Base-by-base conservation (phyloP, 2,113 vertebrate species). In the Raja brachyura region DNA sequence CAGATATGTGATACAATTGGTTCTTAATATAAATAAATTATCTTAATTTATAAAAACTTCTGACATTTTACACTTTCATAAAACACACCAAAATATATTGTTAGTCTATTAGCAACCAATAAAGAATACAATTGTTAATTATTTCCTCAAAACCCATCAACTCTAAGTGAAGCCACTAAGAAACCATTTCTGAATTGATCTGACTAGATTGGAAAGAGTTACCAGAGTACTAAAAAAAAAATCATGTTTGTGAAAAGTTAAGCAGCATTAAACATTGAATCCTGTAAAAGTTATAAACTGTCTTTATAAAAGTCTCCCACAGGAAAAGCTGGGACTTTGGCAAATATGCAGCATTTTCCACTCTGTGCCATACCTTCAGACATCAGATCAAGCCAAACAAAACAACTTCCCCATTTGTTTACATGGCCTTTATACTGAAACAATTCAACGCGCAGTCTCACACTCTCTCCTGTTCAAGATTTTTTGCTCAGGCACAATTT, bases 251-350 rank as follows among this genome's bases (percentile, higher is more conserved):
- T n/a, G 28, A 86, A 86, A 63, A 16, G 59, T 28, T n/a, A 86
- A 31, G 39, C 28, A 31, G 61, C 25, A 88, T 31, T 66, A 66
- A 63, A 76, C n/a, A 28, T n/a, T 31, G 25, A 63, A 25, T 86
- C 83, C 56, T 86, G 10, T 86, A 86, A 86, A 88, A 88, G 83
- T 66, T 88, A 88, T 88, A 88, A 88, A 88, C 39, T 88, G 83
- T 88, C 83, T 63, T 88, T 61, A 31, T 14, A 63, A 31, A 88
- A 88, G 59, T 66, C 83, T 88, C 83, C 83, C 83, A 88, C 83
- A 88, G 83, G 83, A 88, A 88, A 88, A 88, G 83, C 63, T 61
- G n/a, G 16, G 59, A 88, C 59, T 31, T 88, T 88, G 83, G 83
- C 83, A 31, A 31, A 6, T 88, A 88, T 66, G 31, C 83, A 85